Conservation (phyloP, 2,888 invertebrate genomes). For the Meandrusa payeni region DNA sequence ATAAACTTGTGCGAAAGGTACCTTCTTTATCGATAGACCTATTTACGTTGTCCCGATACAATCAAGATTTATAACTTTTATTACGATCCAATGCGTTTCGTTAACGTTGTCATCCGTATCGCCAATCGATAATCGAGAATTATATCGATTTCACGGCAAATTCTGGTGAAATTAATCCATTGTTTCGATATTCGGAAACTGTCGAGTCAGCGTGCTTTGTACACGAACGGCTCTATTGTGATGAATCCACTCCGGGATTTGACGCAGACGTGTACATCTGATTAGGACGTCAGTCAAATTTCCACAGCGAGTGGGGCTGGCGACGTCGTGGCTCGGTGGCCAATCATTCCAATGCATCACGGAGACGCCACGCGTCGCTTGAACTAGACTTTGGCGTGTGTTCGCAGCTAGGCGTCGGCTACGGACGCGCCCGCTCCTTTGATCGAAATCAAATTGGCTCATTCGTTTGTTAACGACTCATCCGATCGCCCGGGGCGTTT, state of each 20-base stretch:
- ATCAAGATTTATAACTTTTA: constrained; percentile 47
- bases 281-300: constrained; percentile 30
- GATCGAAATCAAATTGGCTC: constrained; percentile 37
- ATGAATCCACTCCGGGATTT: constrained; percentile 27
- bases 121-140: constrained; percentile 56
- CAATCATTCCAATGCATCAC: constrained; percentile 32
- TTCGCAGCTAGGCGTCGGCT: constrained; percentile 33
- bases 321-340: constrained; percentile 2
- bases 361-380: constrained; percentile 35
- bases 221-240: constrained; percentile 30
- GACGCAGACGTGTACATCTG: constrained; percentile 29
- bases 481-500: constrained; percentile 36
- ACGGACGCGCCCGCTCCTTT: constrained; percentile 42
- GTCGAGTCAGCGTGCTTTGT: constrained; percentile 38
- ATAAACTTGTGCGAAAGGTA: constrained; percentile 26
- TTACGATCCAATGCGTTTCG: constrained; percentile 51
- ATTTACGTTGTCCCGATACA: constrained; percentile 43
- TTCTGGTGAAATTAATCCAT: constrained; percentile 56
- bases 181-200: constrained; percentile 43
- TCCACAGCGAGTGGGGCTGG: constrained; percentile 25
- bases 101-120: constrained; percentile 55
- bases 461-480: constrained; percentile 25
- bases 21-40: constrained; percentile 33
- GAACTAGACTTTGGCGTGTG: constrained; percentile 30
- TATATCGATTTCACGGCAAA: constrained; percentile 59